Evolutionary conservation across 2,797 vertebrate genomes (phyloP), one percentile per base, ranked within the genome.

Genomic region (Euthynnus affinis): DNA sequence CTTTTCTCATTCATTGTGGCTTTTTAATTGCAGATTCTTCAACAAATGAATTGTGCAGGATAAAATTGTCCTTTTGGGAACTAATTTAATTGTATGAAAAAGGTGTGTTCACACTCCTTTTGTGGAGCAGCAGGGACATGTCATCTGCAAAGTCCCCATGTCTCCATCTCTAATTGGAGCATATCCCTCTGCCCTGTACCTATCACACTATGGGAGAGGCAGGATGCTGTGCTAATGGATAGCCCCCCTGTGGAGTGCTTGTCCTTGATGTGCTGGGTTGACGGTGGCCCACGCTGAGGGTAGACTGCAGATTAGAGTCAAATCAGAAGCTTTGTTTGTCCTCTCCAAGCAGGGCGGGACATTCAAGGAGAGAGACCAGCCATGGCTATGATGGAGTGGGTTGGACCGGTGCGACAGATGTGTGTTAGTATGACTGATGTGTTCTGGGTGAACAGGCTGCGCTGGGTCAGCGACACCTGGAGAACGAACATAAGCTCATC

Each of bases 291-390:
- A 89, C 7, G 77, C 86, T 86, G 87, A 86, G 88, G 79, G 66
- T 70, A 81, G 91, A 92, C 91, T 93, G 86, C 90, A 90, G 93
- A 94, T 93, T 89, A 91, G 83, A 91, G 78, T 89, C 87, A 92
- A 93, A 93, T 93, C 90, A 90, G 70, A 92, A 90, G 84, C 91
- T 86, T 87, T 90, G 91, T 93, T 93, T 92, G 92, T 93, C 92
- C 91, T 92, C 83, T 78, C 77, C 12, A 58, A 88, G 82, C 32
- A 3, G 80, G 85, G 71, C 25, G 72, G 88, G 80, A 86, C 87
- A 73, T 83, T 85, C 87, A 91, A 91, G 92, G 91, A 87, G 91
- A 90, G 81, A 80, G 82, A 87, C 71, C 71, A 75, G 74, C 70
- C 74, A 65, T 44, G 81, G 72, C 73, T 63, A 64, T 93, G 93